Conservation (phyloP, 2,797 vertebrate genomes). For the Xyrichtys novacula region DNA sequence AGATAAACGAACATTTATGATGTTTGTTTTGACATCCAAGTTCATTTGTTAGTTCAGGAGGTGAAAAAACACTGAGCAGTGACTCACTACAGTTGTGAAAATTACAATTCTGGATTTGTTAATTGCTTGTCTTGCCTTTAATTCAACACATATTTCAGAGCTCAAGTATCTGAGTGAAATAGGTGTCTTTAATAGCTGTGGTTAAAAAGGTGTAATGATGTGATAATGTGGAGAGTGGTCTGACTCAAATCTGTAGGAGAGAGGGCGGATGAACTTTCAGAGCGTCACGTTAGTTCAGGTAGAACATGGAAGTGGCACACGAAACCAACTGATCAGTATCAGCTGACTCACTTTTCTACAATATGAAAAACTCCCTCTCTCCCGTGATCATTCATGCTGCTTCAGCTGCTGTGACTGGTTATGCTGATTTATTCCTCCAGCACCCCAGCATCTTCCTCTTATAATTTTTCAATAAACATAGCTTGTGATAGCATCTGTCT, state of each 20-base stretch:
- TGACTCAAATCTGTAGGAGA: neutral
- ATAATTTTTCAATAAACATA: slow-evolving; percentile 47
- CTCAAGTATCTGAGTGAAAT: too few species aligned
- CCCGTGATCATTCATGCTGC: slow-evolving; percentile 49
- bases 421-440: slow-evolving; percentile 56
- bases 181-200: too few species aligned
- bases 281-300: slow-evolving; percentile 36
- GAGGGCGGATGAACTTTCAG: slow-evolving; percentile 21
- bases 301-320: slow-evolving; percentile 35
- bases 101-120: too few species aligned
- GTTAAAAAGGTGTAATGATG: too few species aligned
- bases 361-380: slow-evolving; percentile 46
- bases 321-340: slow-evolving; percentile 65
- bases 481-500: slow-evolving; percentile 39
- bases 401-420: slow-evolving; percentile 34
- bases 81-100: too few species aligned
- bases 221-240: neutral
- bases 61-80: too few species aligned
- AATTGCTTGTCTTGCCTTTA: too few species aligned
- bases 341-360: slow-evolving; percentile 64
- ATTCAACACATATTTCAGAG: slow-evolving; percentile 15
- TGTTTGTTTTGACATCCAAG: neutral
- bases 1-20: neutral
- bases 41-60: neutral
- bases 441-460: slow-evolving; percentile 39